Conservation (phyloP, 1,140 invertebrate genomes). For the Probaryconus sp. region DNA sequence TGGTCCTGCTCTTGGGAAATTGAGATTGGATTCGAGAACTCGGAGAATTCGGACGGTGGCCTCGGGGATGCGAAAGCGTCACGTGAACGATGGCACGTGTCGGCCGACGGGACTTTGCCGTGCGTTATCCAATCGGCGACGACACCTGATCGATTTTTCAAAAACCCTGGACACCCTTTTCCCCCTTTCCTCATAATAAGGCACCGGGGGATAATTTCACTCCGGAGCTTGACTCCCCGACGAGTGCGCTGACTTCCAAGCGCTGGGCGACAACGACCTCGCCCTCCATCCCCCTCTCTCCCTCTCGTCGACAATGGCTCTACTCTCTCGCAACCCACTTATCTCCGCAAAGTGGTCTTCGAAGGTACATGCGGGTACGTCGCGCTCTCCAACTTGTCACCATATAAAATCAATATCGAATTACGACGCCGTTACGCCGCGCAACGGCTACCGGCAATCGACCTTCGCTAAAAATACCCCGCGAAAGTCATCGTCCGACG, state of each 20-base stretch:
- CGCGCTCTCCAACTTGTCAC: conserved; percentile 6
- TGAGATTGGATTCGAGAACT: conserved; percentile 62
- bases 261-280: conserved; percentile 3
- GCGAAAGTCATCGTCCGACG: conserved; percentile 50
- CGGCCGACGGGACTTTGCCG: neutral
- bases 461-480: conserved; percentile 54
- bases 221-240: conserved; percentile 1
- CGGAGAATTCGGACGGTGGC: conserved; percentile 2
- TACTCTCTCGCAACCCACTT: neutral
- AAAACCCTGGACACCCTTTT: neutral
- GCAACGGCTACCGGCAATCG: conserved; percentile 33
- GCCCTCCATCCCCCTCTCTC: conserved; percentile 1
- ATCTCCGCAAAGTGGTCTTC: conserved; percentile 4
- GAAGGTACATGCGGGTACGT: conserved; percentile 6
- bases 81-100: conserved; percentile 32
- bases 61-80: conserved; percentile 18
- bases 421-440: conserved; percentile 22
- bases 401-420: conserved; percentile 46
- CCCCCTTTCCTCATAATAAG: neutral
- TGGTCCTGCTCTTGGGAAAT: conserved; percentile 58
- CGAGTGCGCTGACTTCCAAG: neutral
- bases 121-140: neutral
- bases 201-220: no score
- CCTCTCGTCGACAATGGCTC: neutral
- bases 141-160: neutral